These are phyloP conservation scores for Haplotaxodon microlepis DNA, from an alignment of 2,113 vertebrate genomes.

Conservation along the genomic window DNA sequence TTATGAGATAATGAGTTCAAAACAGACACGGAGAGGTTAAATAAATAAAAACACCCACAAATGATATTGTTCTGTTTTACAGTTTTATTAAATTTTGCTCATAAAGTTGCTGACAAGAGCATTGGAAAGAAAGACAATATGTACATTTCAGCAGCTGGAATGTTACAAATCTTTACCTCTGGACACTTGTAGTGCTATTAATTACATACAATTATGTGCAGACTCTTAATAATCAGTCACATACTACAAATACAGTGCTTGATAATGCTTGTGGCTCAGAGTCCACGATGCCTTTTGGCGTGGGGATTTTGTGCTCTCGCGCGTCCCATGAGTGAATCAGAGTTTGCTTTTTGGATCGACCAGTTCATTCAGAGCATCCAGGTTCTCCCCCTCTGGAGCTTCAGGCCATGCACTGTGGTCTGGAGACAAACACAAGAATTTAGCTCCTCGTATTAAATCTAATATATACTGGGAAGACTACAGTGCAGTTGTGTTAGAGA, in stretches of 20 bases:
- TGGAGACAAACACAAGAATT: conserved; percentile 29
- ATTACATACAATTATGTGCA: rapidly evolving
- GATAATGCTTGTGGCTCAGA: background rate
- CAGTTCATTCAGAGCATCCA: conserved; percentile 65
- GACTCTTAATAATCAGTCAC: background rate
- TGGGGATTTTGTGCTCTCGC: background rate
- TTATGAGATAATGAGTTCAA: background rate
- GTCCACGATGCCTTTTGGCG: background rate
- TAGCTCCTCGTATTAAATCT: background rate
- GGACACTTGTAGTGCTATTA: background rate
- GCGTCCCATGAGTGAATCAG: background rate
- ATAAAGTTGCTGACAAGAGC: background rate
- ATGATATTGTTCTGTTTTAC: background rate
- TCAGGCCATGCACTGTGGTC: conserved; percentile 80
- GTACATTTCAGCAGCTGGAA: background rate
- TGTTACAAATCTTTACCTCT: background rate
- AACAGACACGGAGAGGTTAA: background rate
- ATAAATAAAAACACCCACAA: too few species aligned
- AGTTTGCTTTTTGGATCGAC: conserved; percentile 68
- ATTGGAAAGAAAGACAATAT: background rate
- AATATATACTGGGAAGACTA: background rate
- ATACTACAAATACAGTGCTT: background rate
- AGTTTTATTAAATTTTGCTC: background rate
- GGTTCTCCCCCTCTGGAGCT: conserved; percentile 78
- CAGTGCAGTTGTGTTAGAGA: background rate